Percentiles rank a stretch among this genome's conserved stretches.
Evolutionary conservation across 2,113 vertebrate species (phyloP).

Genomic region (Chascanopsetta lugubris): DNA sequence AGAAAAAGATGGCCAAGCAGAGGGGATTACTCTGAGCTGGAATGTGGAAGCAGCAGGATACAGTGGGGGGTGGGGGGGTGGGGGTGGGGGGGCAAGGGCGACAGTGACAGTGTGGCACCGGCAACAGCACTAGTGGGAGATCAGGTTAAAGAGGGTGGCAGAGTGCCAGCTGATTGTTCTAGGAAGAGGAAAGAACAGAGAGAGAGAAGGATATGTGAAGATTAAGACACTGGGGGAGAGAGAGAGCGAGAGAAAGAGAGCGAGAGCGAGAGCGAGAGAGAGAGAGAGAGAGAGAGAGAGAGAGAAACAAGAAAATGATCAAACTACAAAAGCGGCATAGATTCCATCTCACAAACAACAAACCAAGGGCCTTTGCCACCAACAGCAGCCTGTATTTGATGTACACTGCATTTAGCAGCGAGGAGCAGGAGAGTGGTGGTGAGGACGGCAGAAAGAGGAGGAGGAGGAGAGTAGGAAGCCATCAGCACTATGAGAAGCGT

Average conservation of each 20-base stretch:
- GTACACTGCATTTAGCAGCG: slow-evolving; percentile 62
- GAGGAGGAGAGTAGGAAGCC: slow-evolving; percentile 50
- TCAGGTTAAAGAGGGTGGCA: slow-evolving; percentile 63
- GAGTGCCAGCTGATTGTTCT: slow-evolving; percentile 51
- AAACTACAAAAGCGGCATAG: slow-evolving; percentile 52
- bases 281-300: slow-evolving; percentile 33
- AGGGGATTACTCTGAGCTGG: slow-evolving; percentile 69
- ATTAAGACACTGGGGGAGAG: slow-evolving; percentile 36
- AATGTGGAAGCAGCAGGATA: slow-evolving; percentile 69
- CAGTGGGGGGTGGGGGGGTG: slow-evolving; percentile 4
- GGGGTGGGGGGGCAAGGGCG: slow-evolving; percentile 25
- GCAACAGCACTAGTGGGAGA: slow-evolving; percentile 51
- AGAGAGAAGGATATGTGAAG: slow-evolving; percentile 23
- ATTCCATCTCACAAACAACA: slow-evolving; percentile 68
- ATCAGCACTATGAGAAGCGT: slow-evolving; percentile 74
- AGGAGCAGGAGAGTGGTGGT: slow-evolving; percentile 42
- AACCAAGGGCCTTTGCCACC: slow-evolving; percentile 58
- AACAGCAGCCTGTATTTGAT: slow-evolving; percentile 74
- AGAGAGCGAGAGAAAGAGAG: slow-evolving; percentile 34
- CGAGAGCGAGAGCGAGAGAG: slow-evolving; percentile 33
- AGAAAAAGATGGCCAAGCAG: slow-evolving; percentile 55
- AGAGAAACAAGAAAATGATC: slow-evolving; percentile 33
- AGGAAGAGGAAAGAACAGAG: slow-evolving; percentile 44
- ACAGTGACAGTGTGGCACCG: slow-evolving; percentile 59
- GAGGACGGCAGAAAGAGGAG: slow-evolving; percentile 54